Evolutionary conservation across 2,797 vertebrate species (phyloP), one percentile per base, ranked within the genome.

Genomic region (Arnoldichthys spilopterus): DNA sequence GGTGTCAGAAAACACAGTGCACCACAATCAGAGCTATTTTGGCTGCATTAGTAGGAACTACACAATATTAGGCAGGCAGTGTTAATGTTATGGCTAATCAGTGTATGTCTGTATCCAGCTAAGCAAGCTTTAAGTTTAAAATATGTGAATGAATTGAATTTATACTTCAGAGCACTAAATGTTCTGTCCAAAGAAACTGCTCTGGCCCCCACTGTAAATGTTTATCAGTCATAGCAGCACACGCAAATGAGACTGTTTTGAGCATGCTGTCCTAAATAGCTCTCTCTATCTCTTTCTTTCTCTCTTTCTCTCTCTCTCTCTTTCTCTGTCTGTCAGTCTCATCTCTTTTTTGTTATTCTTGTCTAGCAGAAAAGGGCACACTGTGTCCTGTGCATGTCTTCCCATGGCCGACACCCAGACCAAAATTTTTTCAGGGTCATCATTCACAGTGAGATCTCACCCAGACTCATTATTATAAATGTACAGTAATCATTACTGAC

Each of bases 401-500:
- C 54, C 37, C 26, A 54, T 61, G 67, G 63, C 32, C 63, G 22
- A 72, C 8, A 83, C 24, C 18, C 49, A 32, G 67, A 58, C 20
- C 30, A 70, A 67, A 69, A 63, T 11, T 51, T 28, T 58, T 30
- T 58, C 4, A 69, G 24, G 28, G 9, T 76, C 6, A 26, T 11
- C 28, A 54, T 75, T 75, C 16, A 62, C 26, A 79, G 59, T 51
- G 56, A 62, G 63, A 58, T 77, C 47, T 80, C 74, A 61, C 69
- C 54, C 59, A 72, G 45, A n/a, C 58, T 43, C 62, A 68, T 73
- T 68, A 74, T 24, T 68, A 22, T 56, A 18, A 47, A 20, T 56
- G 28, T 45, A 18, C 56, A 70, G 53, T 67, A 77, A 80, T 63
- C 47, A 72, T 62, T 69, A 37, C 77, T 82, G 80, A 80, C 74